Percentiles rank a stretch among this genome's conserved stretches.
These are phyloP conservation scores for Hypotaenidia philippensis DNA, from an alignment of 2,797 vertebrate species.

Conservation along the genomic window DNA sequence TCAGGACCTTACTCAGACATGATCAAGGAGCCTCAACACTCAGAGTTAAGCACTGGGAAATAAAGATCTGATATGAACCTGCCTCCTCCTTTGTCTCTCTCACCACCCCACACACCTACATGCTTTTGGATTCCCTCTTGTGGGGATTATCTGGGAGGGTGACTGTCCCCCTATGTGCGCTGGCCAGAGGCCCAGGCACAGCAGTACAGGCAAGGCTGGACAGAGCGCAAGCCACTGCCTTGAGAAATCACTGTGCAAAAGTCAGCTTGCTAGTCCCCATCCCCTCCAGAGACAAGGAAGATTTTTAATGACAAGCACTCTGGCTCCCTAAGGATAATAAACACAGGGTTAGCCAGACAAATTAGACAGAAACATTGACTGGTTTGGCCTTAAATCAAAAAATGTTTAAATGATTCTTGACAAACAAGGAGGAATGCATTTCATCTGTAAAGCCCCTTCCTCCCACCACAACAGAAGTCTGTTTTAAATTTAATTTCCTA, in stretches of 20 bases:
- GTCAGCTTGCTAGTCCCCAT: not conserved
- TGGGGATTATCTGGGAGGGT: not conserved
- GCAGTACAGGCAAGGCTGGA: not conserved
- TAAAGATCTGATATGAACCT: not conserved
- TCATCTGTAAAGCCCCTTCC: conserved; percentile 35
- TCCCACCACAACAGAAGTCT: conserved; percentile 36
- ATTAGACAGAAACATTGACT: conserved; percentile 49
- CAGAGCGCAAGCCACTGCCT: not conserved
- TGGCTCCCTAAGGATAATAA: conserved; percentile 26
- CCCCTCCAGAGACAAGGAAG: not conserved
- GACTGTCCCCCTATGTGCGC: not conserved
- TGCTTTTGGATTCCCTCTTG: not conserved
- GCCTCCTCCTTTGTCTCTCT: not conserved
- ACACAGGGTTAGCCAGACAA: conserved; percentile 22
- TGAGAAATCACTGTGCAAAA: not conserved
- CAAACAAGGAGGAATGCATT: not conserved
- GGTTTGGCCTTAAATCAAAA: conserved; percentile 47
- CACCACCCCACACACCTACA: not conserved
- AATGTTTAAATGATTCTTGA: not conserved
- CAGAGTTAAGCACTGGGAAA: not conserved
- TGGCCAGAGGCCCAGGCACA: not conserved
- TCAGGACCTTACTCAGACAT: not conserved
- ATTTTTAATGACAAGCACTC: conserved; percentile 40
- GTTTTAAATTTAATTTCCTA: conserved; percentile 62
- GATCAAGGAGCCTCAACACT: not conserved